Evolutionary conservation across 2,113 vertebrate species (phyloP), one percentile per base, ranked within the genome.

Genomic region (Oxyura jamaicensis): DNA sequence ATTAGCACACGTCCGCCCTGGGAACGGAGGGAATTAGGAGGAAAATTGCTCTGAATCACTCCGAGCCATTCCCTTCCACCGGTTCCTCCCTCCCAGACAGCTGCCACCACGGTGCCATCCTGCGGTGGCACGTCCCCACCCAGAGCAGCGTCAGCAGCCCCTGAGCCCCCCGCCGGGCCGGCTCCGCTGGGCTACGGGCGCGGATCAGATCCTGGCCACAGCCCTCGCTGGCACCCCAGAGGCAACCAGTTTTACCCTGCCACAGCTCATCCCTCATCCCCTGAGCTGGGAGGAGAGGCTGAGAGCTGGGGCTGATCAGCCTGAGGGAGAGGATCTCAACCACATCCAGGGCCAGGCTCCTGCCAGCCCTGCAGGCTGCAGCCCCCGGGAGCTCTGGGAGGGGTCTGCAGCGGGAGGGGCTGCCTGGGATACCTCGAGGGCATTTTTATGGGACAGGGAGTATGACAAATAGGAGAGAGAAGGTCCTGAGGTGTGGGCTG

Each of bases 1-100:
- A 59, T 78, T 35, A 88, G 11, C 31, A 13, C 68, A 36, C 1
- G 1, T 42, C 67, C 1, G 3, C 50, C 59, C 1, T 0, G 44
- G 36, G 16, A 68, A 77, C 1, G 10, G 60, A 26, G 21, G 69
- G 59, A 88, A 85, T 75, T 29, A 74, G 80, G 52, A 52, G 58
- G 25, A 20, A 72, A 86, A 82, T 91, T 88, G 84, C 84, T 75
- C 87, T 94, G 95, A 96, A 41, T 94, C 93, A 93, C 29, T 3
- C 60, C 3, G 13, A 77, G 82, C 44, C 23, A 1, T 35, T 21
- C 16, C 20, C 83, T 88, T 56, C 79, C 17, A 1, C 52, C 1
- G 3, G 69, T 39, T 35, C 19, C 71, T 73, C 80, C 88, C 68
- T 67, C 35, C 2, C 2, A 31, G 23, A 21, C 74, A 4, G 39